Conservation (phyloP, 2,797 vertebrate genomes). For the Echeneis naucrates region DNA sequence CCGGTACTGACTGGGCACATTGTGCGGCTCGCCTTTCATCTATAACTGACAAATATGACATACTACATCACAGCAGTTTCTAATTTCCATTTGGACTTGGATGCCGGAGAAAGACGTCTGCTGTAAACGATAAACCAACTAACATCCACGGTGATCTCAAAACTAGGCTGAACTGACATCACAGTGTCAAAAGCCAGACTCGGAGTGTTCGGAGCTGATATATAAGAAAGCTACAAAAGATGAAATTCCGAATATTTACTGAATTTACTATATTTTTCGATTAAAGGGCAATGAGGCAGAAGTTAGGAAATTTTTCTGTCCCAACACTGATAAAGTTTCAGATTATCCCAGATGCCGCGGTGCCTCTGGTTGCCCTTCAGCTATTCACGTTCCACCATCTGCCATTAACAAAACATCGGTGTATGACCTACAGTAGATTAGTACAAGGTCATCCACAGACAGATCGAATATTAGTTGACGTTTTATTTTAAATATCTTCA, state of each 20-base stretch:
- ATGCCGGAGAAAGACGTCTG: slow-evolving; percentile 7
- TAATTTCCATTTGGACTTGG: slow-evolving; percentile 7
- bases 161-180: not conserved
- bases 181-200: not conserved
- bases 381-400: not conserved
- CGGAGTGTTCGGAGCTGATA: not conserved
- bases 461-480: no score
- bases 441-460: no score
- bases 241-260: not conserved
- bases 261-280: not conserved
- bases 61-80: not conserved
- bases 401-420: not conserved
- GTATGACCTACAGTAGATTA: no score
- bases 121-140: slow-evolving; percentile 1
- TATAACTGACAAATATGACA: slow-evolving; percentile 22
- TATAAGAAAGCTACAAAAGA: not conserved
- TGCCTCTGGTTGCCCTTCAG: not conserved
- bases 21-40: slow-evolving; percentile 29
- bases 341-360: not conserved
- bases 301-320: not conserved
- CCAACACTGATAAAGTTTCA: not conserved
- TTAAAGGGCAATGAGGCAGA: not conserved
- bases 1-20: slow-evolving; percentile 5
- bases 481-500: no score
- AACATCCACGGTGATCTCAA: not conserved